Conservation (phyloP, 53 echinoderm and acorn worm genomes). For the Luidia sarsii region DNA sequence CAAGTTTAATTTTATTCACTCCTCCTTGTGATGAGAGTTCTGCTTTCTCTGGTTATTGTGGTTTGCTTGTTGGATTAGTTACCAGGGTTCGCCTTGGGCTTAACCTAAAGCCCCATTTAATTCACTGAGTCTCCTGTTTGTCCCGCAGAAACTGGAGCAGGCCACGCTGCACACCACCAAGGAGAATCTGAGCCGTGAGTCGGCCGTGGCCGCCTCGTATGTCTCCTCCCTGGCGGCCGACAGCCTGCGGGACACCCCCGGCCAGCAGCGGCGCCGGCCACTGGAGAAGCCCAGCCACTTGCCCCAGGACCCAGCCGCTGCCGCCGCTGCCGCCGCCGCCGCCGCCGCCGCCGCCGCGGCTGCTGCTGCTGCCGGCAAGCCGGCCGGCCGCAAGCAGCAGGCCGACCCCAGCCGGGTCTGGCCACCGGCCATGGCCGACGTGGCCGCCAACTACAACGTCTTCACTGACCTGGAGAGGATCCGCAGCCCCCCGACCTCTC, state of each 20-base stretch:
- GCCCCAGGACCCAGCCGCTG: neutral
- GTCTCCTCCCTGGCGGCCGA: neutral
- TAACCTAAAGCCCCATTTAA: too few relatives aligned
- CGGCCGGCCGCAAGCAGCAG: conserved; percentile 33
- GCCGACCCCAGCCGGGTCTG: conserved; percentile 51
- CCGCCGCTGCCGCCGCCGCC: neutral
- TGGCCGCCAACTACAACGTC: conserved; percentile 64
- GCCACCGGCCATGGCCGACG: conserved; percentile 63
- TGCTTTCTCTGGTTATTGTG: too few relatives aligned
- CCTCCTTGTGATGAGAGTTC: too few relatives aligned
- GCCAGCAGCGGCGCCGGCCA: neutral
- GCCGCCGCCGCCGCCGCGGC: neutral
- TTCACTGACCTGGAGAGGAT: conserved; percentile 53
- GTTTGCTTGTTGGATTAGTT: too few relatives aligned
- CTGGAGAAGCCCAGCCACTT: conserved; percentile 35
- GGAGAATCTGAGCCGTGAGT: conserved; percentile 49
- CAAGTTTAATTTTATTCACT: too few relatives aligned
- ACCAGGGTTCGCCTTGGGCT: too few relatives aligned
- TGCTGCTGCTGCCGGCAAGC: neutral
- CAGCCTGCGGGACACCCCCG: neutral
- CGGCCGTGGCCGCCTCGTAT: neutral
- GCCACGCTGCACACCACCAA: conserved; percentile 56
- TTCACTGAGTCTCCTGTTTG: too few relatives aligned
- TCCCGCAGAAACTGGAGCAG: conserved; percentile 59
- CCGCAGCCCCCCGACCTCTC: conserved; percentile 47